Percentiles rank a stretch among this genome's conserved stretches.
Conservation (phyloP, 2,113 vertebrate genomes). For the Leiothrix lutea region DNA sequence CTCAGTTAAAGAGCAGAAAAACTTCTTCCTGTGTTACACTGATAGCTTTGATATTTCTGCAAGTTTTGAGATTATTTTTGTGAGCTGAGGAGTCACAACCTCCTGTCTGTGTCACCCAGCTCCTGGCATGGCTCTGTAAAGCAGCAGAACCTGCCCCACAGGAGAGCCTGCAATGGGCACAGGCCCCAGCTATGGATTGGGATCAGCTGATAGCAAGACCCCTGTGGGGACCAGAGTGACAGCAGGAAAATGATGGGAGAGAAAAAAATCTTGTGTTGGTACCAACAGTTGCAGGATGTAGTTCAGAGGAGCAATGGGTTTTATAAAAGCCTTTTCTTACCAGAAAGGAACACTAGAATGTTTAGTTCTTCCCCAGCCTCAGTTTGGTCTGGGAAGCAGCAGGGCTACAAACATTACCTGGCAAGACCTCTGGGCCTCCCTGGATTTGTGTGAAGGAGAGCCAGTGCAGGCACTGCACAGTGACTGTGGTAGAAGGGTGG, state of each 20-base stretch:
- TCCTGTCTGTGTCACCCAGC: background rate
- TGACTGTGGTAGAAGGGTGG: background rate
- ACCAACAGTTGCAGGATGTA: too few species aligned
- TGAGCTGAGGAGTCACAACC: background rate
- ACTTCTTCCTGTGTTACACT: background rate
- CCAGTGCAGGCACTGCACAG: fast-evolving
- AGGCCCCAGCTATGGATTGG: fast-evolving
- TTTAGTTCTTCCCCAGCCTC: fast-evolving
- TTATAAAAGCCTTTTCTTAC: background rate
- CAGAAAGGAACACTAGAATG: background rate
- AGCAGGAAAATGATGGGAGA: background rate
- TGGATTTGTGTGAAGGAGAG: background rate
- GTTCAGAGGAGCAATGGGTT: background rate
- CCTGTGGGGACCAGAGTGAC: fast-evolving
- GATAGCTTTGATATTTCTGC: background rate
- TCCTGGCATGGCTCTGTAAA: background rate
- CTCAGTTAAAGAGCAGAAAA: background rate
- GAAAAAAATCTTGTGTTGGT: background rate
- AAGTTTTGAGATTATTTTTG: background rate
- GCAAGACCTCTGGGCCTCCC: background rate
- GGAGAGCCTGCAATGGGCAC: fast-evolving
- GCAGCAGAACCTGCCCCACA: background rate
- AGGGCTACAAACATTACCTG: background rate
- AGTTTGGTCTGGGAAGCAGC: background rate
- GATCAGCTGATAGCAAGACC: fast-evolving